phyloP scores from a whole-genome alignment of 2,113 vertebrate species.

The Casuarius casuarius region DNA sequence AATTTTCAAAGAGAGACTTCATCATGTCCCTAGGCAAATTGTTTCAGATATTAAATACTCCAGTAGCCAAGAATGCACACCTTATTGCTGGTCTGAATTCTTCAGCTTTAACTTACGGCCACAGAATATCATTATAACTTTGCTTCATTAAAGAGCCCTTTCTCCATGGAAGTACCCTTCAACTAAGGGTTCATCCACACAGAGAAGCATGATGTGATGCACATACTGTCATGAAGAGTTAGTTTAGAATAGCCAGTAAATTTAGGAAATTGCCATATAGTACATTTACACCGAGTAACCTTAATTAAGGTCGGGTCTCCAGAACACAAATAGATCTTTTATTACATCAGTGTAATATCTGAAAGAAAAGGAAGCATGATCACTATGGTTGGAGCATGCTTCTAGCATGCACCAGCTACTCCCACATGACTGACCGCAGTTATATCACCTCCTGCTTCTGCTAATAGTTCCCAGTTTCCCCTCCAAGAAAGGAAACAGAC shows the following conservation, averaged over 20 bases:
- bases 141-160: constrained; percentile 4
- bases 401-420: not conserved
- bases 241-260: accelerated
- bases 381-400: not conserved
- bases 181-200: not conserved
- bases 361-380: not conserved
- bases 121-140: constrained; percentile 35
- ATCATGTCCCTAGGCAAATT: constrained; percentile 57
- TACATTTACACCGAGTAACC: not conserved
- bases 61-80: constrained; percentile 63
- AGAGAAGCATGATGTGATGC: not conserved
- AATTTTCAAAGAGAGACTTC: constrained; percentile 64
- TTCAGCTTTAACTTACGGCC: constrained; percentile 51
- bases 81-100: constrained; percentile 61
- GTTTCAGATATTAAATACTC: constrained; percentile 70
- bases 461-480: not conserved
- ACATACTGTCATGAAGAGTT: not conserved
- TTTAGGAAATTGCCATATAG: not conserved
- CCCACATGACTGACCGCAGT: accelerated
- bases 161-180: not conserved
- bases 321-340: not conserved
- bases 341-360: not conserved
- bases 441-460: not conserved
- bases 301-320: not conserved
- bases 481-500: not conserved